A percentile compares a stretch with the other conserved stretches of the same genome.
phyloP scores from a whole-genome alignment of 2,888 invertebrate species.

The Hypolimnas misippus region DNA sequence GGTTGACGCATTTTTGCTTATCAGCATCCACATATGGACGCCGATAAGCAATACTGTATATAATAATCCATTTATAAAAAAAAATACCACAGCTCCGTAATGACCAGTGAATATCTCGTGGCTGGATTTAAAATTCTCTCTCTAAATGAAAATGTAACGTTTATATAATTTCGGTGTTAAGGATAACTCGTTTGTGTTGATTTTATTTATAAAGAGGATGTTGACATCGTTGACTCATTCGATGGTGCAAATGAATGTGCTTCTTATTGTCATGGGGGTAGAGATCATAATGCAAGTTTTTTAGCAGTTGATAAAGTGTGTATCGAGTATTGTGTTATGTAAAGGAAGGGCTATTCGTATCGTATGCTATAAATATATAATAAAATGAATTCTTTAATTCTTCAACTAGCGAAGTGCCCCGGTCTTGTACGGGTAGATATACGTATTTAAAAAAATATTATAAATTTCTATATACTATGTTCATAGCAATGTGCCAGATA shows the following conservation, averaged over 20 bases:
- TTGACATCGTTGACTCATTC: constrained; percentile 10
- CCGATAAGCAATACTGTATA: not conserved
- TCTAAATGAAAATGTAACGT: not conserved
- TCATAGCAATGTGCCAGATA: no score
- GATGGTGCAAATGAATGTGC: constrained; percentile 28
- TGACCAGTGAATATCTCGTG: no score
- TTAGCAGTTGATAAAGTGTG: not conserved
- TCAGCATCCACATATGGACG: no score
- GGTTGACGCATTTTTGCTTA: no score
- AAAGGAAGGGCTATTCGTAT: not conserved
- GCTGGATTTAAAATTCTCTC: not conserved
- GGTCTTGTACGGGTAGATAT: no score
- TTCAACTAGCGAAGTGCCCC: no score
- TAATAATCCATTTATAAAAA: no score
- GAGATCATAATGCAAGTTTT: not conserved
- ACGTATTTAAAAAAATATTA: no score
- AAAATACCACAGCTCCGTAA: no score
- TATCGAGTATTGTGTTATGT: not conserved
- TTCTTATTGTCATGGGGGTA: constrained; percentile 43
- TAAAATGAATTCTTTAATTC: no score
- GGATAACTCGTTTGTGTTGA: constrained; percentile 8
- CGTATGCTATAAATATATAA: no score
- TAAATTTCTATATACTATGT: no score
- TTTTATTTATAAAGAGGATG: constrained; percentile 13
- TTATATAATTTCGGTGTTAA: constrained; percentile 11